phyloP scores from a whole-genome alignment of 1,140 invertebrate species.

The Diorhabda sublineata region DNA sequence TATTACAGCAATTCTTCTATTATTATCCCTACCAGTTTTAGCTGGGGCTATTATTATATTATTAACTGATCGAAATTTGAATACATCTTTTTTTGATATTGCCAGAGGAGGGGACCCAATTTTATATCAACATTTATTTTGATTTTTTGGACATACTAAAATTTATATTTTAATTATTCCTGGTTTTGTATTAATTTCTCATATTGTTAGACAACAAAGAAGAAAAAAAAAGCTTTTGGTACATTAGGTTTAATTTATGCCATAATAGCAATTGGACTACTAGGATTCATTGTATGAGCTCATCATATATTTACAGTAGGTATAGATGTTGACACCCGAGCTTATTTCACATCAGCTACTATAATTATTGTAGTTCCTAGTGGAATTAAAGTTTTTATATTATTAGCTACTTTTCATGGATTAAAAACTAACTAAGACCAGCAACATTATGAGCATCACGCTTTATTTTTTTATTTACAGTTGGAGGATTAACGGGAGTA shows the following conservation, averaged over 20 bases:
- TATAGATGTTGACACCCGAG: constrained; percentile 66
- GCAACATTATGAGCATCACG: constrained; percentile 60
- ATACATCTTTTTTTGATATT: constrained; percentile 67
- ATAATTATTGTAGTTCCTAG: constrained; percentile 65
- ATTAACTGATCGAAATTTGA: constrained; percentile 65
- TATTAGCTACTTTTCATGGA: not conserved
- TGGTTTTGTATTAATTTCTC: constrained; percentile 62
- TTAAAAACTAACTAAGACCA: not conserved
- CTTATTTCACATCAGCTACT: constrained; percentile 69
- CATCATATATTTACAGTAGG: constrained; percentile 71
- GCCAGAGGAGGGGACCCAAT: constrained; percentile 64
- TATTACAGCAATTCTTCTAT: constrained; percentile 60
- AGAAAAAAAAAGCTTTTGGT: constrained; percentile 59
- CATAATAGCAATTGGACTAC: constrained; percentile 60
- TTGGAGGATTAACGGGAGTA: constrained; percentile 60
- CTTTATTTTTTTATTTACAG: constrained; percentile 68
- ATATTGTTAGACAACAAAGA: constrained; percentile 58
- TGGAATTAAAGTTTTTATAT: not conserved
- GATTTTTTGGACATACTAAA: constrained; percentile 75
- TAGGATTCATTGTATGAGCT: constrained; percentile 65
- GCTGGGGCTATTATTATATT: constrained; percentile 71
- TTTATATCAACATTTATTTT: constrained; percentile 74
- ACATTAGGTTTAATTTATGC: constrained; percentile 59
- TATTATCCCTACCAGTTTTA: constrained; percentile 67
- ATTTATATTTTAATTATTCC: constrained; percentile 70